Evolutionary conservation across 2,797 vertebrate genomes (phyloP).

Genomic region (Syngnathus acus): DNA sequence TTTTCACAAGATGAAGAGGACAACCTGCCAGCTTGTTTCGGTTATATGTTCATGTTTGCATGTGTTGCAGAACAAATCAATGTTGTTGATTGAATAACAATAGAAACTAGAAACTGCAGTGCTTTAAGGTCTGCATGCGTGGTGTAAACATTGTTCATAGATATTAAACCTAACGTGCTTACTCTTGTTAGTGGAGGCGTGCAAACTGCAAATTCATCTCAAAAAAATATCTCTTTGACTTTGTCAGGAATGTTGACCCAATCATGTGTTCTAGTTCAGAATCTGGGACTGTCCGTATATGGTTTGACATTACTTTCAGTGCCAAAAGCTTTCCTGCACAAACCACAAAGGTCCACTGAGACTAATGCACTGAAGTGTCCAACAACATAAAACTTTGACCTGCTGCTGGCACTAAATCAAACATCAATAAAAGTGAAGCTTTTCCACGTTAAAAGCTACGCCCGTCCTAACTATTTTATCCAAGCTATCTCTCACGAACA

Average conservation of each 20-base stretch:
- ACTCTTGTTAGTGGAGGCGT: neutral
- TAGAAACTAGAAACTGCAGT: neutral
- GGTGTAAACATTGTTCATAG: neutral
- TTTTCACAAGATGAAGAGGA: neutral
- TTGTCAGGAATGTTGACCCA: neutral
- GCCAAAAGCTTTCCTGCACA: neutral
- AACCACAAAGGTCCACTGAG: neutral
- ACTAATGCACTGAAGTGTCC: neutral
- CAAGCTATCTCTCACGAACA: neutral
- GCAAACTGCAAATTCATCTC: neutral
- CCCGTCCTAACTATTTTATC: neutral
- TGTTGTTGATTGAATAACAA: neutral
- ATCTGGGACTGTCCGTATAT: neutral
- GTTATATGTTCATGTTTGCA: neutral
- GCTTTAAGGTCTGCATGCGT: neutral
- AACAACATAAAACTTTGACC: neutral
- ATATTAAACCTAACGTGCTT: neutral
- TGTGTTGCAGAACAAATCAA: neutral
- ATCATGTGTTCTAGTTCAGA: neutral
- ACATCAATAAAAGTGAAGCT: neutral
- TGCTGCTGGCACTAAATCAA: neutral
- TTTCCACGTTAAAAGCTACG: neutral
- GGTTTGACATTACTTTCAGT: neutral
- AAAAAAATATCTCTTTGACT: neutral
- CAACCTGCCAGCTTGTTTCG: no score